A percentile compares a stretch with the other conserved stretches of the same genome.
These are phyloP conservation scores for Thalassarche chlororhynchos DNA, from an alignment of 2,113 vertebrate species.

Conservation along the genomic window DNA sequence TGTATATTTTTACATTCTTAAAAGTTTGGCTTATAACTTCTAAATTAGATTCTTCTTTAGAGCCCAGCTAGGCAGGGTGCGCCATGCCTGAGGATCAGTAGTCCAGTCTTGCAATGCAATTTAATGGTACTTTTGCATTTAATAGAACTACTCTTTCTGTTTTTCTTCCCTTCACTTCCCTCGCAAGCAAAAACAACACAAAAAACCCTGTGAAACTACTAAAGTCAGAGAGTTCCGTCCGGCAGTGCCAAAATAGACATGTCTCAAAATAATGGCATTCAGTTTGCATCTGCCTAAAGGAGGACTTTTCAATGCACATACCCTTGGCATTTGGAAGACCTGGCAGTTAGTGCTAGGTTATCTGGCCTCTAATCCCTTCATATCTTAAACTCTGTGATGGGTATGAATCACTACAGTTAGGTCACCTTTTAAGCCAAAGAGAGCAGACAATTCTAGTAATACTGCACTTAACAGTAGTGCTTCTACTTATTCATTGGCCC, in stretches of 20 bases:
- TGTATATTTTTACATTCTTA: background rate
- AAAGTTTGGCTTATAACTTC: background rate
- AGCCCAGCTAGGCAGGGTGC: background rate
- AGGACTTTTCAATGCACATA: background rate
- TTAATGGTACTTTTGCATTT: background rate
- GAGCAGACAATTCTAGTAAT: background rate
- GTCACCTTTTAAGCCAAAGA: background rate
- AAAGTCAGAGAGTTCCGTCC: background rate
- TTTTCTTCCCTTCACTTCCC: background rate
- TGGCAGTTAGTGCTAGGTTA: background rate
- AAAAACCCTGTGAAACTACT: background rate
- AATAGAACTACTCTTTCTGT: background rate
- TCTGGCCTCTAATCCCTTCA: background rate
- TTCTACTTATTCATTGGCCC: background rate
- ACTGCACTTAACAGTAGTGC: background rate
- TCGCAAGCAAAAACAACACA: background rate
- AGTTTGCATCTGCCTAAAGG: background rate
- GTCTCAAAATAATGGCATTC: background rate
- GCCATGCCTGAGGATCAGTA: background rate
- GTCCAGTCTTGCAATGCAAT: background rate
- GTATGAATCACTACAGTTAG: background rate
- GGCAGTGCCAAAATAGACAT: background rate
- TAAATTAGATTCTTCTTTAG: background rate
- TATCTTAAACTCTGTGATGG: background rate
- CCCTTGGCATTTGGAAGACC: background rate